Conservation (phyloP, 2,888 invertebrate genomes). For the Diarsia brunnea region DNA sequence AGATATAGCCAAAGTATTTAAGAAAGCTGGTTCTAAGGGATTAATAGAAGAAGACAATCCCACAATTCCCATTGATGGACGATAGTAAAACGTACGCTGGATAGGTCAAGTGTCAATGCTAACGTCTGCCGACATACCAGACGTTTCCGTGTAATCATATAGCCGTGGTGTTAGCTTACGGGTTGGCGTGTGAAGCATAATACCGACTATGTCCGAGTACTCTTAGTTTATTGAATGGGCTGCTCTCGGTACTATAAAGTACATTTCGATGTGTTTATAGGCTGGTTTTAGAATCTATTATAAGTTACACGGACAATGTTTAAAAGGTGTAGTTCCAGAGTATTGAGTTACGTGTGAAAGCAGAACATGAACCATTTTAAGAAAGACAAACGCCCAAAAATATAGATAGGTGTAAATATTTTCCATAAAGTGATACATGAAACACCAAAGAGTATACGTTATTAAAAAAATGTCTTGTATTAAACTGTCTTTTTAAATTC, state of each 20-base stretch:
- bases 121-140: constrained; percentile 59
- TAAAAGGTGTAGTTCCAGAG: not conserved
- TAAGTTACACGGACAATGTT: not conserved
- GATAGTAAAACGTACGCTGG: constrained; percentile 51
- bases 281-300: not conserved
- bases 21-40: not conserved
- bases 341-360: not conserved
- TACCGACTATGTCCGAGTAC: constrained; percentile 40
- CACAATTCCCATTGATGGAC: constrained; percentile 10
- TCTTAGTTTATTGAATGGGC: constrained; percentile 42
- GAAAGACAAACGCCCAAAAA: not conserved
- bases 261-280: constrained; percentile 35
- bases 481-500: not conserved
- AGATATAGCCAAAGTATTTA: not conserved
- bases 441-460: not conserved
- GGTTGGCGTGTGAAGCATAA: constrained; percentile 53
- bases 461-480: not conserved
- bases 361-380: not conserved
- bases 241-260: constrained; percentile 23
- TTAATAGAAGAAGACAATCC: constrained; percentile 1
- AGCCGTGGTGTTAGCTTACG: constrained; percentile 64
- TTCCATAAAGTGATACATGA: not conserved
- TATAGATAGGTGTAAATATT: not conserved
- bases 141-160: constrained; percentile 65
- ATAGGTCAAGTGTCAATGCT: constrained; percentile 68